Evolutionary conservation across 1,140 invertebrate species (phyloP), one percentile per base, ranked within the genome.

Genomic region (Drosophila ogumai): DNA sequence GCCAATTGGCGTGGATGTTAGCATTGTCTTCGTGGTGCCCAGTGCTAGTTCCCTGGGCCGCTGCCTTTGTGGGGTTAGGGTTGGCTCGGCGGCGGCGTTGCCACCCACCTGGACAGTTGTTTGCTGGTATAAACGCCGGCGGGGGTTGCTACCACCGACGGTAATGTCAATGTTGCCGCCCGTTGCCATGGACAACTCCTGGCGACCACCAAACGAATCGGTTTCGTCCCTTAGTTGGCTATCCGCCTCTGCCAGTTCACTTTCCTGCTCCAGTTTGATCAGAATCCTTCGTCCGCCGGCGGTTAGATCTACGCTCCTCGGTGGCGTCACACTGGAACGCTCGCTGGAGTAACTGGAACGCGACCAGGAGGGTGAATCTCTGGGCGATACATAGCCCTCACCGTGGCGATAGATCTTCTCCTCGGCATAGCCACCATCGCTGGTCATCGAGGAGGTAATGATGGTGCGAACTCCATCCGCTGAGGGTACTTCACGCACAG

Each of bases 151-250:
- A 72, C 87, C 88, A 71, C 91, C 91, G 41, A 92, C 91, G 31
- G 85, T 92, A 90, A 92, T 92, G 87, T 92, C 91, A 92, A 92
- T 92, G 91, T 82, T 92, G 85, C 77, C 79, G 56, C 75, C 79
- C 46, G 91, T 92, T 92, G 80, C 85, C 82, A 92, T 79, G 59
- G 80, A 64, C 46, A 72, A 66, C 67, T 75, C 77, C 44, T 86
- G 81, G 28, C 85, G 81, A 81, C 85, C 78, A 78, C 81, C 81
- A 61, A 90, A 86, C 46, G 82, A 86, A 17, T 91, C 91, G 79
- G 79, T 91, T 47, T 82, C 76, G 49, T 92, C 91, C 75, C 17
- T 65, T 43, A 49, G 74, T 22, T 88, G 73, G 13, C 47, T 50
- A 79, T 81, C 69, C 32, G 57, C 52, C 28, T 75, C 85, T 4